Evolutionary conservation across 92 coral and sea anemone genomes (phyloP).

Genomic region (Palythoa grandis): DNA sequence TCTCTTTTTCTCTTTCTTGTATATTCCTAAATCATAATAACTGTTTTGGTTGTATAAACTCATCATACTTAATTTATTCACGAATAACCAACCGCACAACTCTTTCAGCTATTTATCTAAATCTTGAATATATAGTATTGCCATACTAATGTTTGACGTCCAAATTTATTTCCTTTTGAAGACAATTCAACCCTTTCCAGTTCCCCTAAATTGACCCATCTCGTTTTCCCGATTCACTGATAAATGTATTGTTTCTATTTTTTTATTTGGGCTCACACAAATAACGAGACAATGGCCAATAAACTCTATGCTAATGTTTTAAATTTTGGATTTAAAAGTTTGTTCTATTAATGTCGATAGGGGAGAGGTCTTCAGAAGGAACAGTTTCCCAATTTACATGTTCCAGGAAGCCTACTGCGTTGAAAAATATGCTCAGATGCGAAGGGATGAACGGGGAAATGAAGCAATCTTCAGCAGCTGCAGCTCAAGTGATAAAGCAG

Average conservation of each 20-base stretch:
- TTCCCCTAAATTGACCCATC: not conserved
- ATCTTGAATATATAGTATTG: too few species aligned
- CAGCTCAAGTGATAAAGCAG: not conserved
- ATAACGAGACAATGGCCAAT: slow-evolving; percentile 13
- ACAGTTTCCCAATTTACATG: slow-evolving; percentile 18
- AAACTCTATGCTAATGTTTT: slow-evolving; percentile 4
- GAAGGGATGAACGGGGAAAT: slow-evolving; percentile 4
- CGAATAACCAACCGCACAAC: too few species aligned
- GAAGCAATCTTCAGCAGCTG: slow-evolving; percentile 12
- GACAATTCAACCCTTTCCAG: not conserved
- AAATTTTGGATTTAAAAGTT: not conserved
- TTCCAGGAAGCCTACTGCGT: not conserved
- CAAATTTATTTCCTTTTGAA: slow-evolving; percentile 1
- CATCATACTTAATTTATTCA: too few species aligned
- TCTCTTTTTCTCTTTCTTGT: too few species aligned
- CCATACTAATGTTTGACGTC: too few species aligned
- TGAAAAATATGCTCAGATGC: not conserved
- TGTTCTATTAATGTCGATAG: slow-evolving; percentile 5
- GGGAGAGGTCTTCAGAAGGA: not conserved
- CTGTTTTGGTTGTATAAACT: too few species aligned
- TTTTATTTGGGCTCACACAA: slow-evolving; percentile 12
- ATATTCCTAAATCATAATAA: too few species aligned
- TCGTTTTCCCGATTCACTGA: not conserved
- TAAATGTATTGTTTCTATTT: slow-evolving; percentile 7
- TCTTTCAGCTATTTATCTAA: too few species aligned